These are phyloP conservation scores for Ommatoiulus sabulosus DNA, from an alignment of 2,888 invertebrate species.

Conservation along the genomic window DNA sequence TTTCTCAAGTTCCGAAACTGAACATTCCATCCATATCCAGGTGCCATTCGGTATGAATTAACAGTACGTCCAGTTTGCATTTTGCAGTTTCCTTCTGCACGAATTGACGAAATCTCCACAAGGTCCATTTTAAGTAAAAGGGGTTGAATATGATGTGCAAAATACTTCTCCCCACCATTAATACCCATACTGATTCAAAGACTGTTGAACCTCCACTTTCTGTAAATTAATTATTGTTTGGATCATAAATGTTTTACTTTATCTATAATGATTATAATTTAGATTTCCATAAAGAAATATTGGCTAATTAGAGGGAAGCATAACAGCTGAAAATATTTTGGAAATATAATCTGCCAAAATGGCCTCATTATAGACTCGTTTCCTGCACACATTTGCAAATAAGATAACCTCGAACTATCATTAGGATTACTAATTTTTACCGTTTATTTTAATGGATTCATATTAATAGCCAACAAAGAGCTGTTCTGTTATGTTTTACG, in stretches of 20 bases:
- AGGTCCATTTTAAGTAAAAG: no score
- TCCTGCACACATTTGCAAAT: neutral
- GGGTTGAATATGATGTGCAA: no score
- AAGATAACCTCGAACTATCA: neutral
- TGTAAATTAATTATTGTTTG: slow-evolving; percentile 14
- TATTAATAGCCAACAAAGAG: neutral
- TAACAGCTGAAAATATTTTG: neutral
- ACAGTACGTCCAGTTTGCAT: no score
- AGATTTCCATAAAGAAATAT: neutral
- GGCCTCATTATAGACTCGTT: neutral
- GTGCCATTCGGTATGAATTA: no score
- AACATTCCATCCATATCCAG: no score
- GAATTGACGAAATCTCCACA: no score
- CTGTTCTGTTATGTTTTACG: neutral
- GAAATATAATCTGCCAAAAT: slow-evolving; percentile 12
- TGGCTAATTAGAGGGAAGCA: slow-evolving; percentile 26
- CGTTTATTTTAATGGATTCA: neutral
- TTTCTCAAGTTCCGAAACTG: no score
- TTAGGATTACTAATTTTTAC: neutral
- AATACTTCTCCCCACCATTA: neutral
- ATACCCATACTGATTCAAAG: neutral
- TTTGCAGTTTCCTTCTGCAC: no score
- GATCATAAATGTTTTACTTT: slow-evolving; percentile 22
- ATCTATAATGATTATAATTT: slow-evolving; percentile 2
- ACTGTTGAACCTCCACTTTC: neutral